phyloP scores from a whole-genome alignment of 2,888 invertebrate genomes.

The Tryphoninae sp. region DNA sequence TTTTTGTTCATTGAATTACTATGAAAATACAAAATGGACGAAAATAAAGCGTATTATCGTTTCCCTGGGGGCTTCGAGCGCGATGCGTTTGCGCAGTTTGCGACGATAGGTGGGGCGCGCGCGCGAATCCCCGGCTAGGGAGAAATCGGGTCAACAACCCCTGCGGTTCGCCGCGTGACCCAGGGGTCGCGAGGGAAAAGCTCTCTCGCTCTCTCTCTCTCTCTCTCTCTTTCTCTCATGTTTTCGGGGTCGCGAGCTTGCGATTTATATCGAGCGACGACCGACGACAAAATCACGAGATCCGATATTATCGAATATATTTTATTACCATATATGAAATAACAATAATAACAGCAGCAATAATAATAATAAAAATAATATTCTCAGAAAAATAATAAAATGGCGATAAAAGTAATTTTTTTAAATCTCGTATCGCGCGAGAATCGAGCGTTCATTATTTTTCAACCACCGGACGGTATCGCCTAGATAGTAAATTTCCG shows the following conservation, averaged over 20 bases:
- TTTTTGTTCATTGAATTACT: too few species aligned
- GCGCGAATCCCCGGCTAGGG: slow-evolving; percentile 43
- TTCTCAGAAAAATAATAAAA: slow-evolving; percentile 1
- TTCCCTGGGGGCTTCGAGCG: too few species aligned
- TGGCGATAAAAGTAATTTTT: not conserved
- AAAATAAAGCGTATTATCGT: too few species aligned
- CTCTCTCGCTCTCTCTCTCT: not conserved
- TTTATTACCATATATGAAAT: too few species aligned
- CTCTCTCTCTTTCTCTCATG: not conserved
- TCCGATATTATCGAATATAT: too few species aligned
- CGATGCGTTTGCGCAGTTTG: not conserved
- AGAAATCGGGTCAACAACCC: slow-evolving; percentile 74
- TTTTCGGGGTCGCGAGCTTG: too few species aligned
- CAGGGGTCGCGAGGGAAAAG: slow-evolving; percentile 54
- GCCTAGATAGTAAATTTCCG: slow-evolving; percentile 33
- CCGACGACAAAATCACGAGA: too few species aligned
- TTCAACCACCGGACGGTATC: not conserved
- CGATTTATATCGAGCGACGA: too few species aligned
- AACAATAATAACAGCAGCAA: not conserved
- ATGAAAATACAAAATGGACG: too few species aligned
- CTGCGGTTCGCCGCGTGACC: slow-evolving; percentile 53
- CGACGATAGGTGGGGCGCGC: not conserved
- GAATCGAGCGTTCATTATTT: too few species aligned
- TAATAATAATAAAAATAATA: slow-evolving; percentile 15
- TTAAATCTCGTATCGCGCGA: too few species aligned